These are phyloP conservation scores for Bombus superbus DNA, from an alignment of 1,140 invertebrate genomes.

Conservation along the genomic window DNA sequence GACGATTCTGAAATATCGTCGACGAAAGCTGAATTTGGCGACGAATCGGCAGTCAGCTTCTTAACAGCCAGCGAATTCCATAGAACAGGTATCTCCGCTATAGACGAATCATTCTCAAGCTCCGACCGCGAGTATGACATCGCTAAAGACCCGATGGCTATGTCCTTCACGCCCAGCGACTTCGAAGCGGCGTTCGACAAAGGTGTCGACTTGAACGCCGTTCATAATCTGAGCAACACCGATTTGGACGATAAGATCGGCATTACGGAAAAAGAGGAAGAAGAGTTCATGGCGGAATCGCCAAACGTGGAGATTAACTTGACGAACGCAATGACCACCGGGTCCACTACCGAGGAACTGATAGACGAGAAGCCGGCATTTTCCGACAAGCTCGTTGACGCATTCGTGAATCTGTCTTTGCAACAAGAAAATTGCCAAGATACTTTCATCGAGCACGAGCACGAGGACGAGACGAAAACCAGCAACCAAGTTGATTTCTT, in stretches of 20 bases:
- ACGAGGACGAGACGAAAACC: not conserved
- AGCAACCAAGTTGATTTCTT: not conserved
- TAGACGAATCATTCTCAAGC: conserved; percentile 69
- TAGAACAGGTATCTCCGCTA: conserved; percentile 65
- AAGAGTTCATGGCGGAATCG: not conserved
- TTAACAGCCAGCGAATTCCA: conserved; percentile 68
- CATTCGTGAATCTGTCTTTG: conserved; percentile 27
- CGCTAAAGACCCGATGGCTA: conserved; percentile 86
- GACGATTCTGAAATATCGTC: conserved; percentile 83
- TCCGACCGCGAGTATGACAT: conserved; percentile 68
- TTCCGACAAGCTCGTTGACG: not conserved
- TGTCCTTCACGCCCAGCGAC: conserved; percentile 87
- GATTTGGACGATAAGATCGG: conserved; percentile 77
- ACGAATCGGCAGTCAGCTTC: conserved; percentile 78
- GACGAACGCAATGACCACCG: not conserved
- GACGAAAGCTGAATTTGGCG: conserved; percentile 82
- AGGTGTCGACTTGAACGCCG: conserved; percentile 86
- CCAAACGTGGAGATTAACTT: not conserved
- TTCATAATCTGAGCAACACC: conserved; percentile 84
- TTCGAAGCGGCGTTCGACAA: conserved; percentile 84
- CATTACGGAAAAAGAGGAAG: conserved; percentile 20
- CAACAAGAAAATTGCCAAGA: conserved; percentile 8
- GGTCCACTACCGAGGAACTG: fast-evolving
- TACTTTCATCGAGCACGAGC: conserved; percentile 33
- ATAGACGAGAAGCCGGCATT: not conserved